phyloP scores from a whole-genome alignment of 2,888 invertebrate species.

The Leptarthrus brevirostris region DNA sequence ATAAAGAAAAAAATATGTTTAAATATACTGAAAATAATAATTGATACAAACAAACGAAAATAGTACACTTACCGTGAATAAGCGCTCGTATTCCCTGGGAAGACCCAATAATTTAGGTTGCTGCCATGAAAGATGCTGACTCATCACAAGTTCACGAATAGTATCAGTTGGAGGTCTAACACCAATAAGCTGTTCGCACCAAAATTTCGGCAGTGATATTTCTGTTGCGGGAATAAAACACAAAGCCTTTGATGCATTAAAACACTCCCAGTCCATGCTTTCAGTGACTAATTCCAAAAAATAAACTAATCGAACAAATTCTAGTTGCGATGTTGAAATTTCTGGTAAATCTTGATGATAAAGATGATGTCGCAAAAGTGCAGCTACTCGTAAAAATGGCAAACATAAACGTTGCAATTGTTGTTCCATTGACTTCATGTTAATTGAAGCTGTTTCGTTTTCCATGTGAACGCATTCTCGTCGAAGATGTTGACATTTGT shows the following conservation, averaged over 20 bases:
- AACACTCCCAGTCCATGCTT: constrained; percentile 74
- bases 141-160: constrained; percentile 74
- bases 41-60: too few species aligned
- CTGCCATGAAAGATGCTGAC: constrained; percentile 83
- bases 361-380: constrained; percentile 84
- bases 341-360: constrained; percentile 82
- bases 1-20: too few species aligned
- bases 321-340: constrained; percentile 73
- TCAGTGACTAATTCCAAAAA: constrained; percentile 81
- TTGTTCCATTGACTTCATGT: constrained; percentile 65
- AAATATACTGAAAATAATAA: too few species aligned
- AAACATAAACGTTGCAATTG: constrained; percentile 83
- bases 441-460: constrained; percentile 58
- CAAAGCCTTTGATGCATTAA: constrained; percentile 74
- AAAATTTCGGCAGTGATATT: constrained; percentile 71
- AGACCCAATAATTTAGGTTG: constrained; percentile 85
- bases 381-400: constrained; percentile 86
- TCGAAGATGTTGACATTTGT: constrained; percentile 62
- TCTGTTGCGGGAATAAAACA: constrained; percentile 71
- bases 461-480: constrained; percentile 62
- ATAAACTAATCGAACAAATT: constrained; percentile 82
- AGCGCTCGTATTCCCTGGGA: constrained; percentile 91
- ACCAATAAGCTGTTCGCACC: constrained; percentile 77
- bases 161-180: constrained; percentile 65
- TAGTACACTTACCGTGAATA: constrained; percentile 76